Conservation (phyloP, 2,113 vertebrate genomes). For the Tamias sibiricus region DNA sequence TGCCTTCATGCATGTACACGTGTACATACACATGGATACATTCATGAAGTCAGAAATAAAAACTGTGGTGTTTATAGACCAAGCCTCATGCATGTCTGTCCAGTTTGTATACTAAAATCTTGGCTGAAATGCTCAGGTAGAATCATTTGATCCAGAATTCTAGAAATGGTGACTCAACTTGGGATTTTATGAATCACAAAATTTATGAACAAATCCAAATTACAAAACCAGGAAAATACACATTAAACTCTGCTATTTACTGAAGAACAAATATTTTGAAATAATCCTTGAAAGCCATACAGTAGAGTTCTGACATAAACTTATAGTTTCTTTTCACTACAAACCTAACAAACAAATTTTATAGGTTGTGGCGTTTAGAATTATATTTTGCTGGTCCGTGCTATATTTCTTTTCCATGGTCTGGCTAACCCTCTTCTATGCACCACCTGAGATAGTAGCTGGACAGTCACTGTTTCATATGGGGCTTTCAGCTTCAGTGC, state of each 20-base stretch:
- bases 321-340: neutral
- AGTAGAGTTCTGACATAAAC: neutral
- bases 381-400: neutral
- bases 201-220: neutral
- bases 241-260: neutral
- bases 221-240: neutral
- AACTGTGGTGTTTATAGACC: neutral
- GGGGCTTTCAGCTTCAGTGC: neutral
- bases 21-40: neutral
- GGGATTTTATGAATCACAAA: neutral
- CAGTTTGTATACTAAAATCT: neutral
- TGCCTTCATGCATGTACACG: rapidly evolving
- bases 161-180: neutral
- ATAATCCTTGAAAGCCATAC: neutral
- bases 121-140: neutral
- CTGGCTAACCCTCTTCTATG: neutral
- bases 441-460: neutral
- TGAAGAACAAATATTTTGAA: neutral
- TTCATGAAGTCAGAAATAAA: neutral
- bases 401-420: neutral
- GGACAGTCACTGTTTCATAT: neutral
- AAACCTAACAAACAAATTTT: neutral
- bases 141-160: neutral
- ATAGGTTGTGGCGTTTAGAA: neutral
- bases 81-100: neutral